Evolutionary conservation across 1,140 invertebrate species (phyloP), one percentile per base, ranked within the genome.

Genomic region (Drosophila ercepeae): DNA sequence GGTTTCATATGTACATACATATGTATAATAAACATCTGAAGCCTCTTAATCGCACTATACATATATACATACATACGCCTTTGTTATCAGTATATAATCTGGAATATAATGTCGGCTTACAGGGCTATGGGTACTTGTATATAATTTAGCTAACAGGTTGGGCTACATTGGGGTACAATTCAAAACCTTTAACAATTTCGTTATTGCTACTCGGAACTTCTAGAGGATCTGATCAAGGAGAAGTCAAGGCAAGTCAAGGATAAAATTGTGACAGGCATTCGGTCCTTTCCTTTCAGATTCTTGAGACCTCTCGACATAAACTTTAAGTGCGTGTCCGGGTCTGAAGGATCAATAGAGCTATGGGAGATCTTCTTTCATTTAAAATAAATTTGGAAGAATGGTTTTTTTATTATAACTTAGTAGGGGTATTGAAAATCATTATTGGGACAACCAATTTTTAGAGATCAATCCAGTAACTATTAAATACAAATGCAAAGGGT

Each of bases 131-230:
- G 52, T 36, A 72, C 50, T n/a, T n/a, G n/a, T 21, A 21, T 21
- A 63, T 42, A 57, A 68, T 77, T 81, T 39, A 48, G 67, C 82
- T 86, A 82, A 84, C 59, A 75, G 69, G 44, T 59, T 69, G 67
- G 54, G 68, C 64, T 67, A 71, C 68, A 67, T 2, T 54, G 6
- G n/a, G n/a, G n/a, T n/a, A 59, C 64, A 65, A 21, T 65, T 51
- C 6, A 64, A 73, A 83, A 84, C 67, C 49, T 45, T 86, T 78
- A 84, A 84, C 81, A 84, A 84, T 52, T 69, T 72, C 34, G 61
- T 21, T 29, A 45, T 16, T 23, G 44, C 44, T 52, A 50, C 44
- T 45, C 41, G 19, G 44, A 14, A 19, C 21, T 3, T 14, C 21
- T 42, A 19, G 29, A 29, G 18, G 42, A 41, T 49, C 63, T 69